Conservation (phyloP, 2,113 vertebrate species). For the Grammomys dolichurus region DNA sequence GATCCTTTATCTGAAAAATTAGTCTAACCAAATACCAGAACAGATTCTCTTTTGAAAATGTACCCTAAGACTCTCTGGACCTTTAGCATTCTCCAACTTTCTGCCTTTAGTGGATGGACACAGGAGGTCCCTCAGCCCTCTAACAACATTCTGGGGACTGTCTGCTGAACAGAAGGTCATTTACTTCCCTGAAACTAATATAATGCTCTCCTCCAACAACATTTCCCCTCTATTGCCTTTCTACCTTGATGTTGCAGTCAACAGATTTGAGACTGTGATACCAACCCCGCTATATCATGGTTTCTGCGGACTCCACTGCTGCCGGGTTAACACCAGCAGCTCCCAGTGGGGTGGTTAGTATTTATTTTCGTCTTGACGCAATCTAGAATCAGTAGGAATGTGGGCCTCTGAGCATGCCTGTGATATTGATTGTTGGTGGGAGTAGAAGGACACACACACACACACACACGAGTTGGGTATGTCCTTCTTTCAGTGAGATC, state of each 20-base stretch:
- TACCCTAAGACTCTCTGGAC: neutral
- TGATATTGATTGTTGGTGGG: neutral
- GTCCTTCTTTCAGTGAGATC: neutral
- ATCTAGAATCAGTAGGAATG: neutral
- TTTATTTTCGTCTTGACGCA: neutral
- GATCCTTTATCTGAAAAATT: neutral
- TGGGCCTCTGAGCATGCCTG: neutral
- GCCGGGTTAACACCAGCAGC: neutral
- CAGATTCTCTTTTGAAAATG: neutral
- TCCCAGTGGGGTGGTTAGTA: too few relatives aligned
- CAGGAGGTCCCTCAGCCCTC: neutral
- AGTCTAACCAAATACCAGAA: neutral
- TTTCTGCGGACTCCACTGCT: neutral
- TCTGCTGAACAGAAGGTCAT: neutral
- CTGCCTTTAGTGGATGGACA: too few relatives aligned
- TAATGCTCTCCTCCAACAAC: accelerated
- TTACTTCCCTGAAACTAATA: neutral
- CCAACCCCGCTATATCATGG: neutral
- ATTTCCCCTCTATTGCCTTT: neutral
- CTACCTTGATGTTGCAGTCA: neutral
- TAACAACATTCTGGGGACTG: neutral
- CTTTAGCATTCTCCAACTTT: neutral
- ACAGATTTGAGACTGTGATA: neutral
- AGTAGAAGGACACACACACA: neutral
- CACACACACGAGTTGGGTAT: neutral